Evolutionary conservation across 2,797 vertebrate genomes (phyloP).

Genomic region (Antennarius maculatus): DNA sequence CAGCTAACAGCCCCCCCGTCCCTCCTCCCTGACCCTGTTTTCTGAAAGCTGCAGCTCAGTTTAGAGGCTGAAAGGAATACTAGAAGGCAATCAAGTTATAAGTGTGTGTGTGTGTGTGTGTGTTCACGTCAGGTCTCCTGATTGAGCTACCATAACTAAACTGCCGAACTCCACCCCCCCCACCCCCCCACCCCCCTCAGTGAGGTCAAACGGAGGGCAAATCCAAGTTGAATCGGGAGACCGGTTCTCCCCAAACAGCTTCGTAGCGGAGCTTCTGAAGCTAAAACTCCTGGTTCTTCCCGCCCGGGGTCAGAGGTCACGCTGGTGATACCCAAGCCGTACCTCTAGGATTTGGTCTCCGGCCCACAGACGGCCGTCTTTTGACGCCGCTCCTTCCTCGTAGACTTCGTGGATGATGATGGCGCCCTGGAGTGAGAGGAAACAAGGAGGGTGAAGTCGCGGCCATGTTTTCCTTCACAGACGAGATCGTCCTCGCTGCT

Average conservation of each 20-base stretch:
- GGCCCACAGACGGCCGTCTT: slow-evolving; percentile 97
- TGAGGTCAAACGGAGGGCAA: slow-evolving; percentile 61
- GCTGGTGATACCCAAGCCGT: slow-evolving; percentile 12
- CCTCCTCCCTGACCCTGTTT: slow-evolving; percentile 55
- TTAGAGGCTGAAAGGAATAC: slow-evolving; percentile 54
- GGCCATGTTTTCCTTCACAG: too few species aligned
- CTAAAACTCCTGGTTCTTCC: too few species aligned
- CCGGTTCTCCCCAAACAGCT: slow-evolving; percentile 4
- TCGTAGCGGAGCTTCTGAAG: background rate
- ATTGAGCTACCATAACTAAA: slow-evolving; percentile 58
- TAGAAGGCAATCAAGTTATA: slow-evolving; percentile 62
- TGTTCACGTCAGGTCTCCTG: slow-evolving; percentile 25
- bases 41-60: slow-evolving; percentile 57
- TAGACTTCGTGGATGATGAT: slow-evolving; percentile 99
- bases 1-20: slow-evolving; percentile 39
- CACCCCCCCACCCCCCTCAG: slow-evolving; percentile 39
- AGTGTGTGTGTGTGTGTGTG: slow-evolving; percentile 2
- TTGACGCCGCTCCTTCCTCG: slow-evolving; percentile 96
- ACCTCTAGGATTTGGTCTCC: slow-evolving; percentile 99
- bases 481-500: slow-evolving; percentile 9
- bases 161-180: slow-evolving; percentile 51
- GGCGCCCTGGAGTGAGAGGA: slow-evolving; percentile 82
- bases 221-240: slow-evolving; percentile 44
- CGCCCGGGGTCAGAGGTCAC: background rate
- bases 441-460: background rate